A percentile compares a stretch with the other conserved stretches of the same genome.
These are phyloP conservation scores for Drosophila ezoana DNA, from an alignment of 2,888 invertebrate genomes.

Conservation along the genomic window DNA sequence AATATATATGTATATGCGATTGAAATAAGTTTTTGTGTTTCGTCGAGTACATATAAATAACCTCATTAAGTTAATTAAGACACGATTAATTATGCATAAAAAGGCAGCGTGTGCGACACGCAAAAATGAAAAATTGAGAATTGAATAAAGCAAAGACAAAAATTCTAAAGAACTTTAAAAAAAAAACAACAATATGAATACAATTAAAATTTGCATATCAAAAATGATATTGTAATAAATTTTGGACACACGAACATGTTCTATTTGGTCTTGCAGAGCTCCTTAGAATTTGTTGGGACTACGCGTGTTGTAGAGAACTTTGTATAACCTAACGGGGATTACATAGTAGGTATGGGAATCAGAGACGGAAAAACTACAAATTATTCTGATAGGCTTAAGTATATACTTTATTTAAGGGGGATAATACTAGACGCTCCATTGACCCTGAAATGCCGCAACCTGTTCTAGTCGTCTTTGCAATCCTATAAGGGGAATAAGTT, in stretches of 20 bases:
- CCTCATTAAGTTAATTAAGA: constrained; percentile 62
- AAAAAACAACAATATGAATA: constrained; percentile 6
- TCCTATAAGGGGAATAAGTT: constrained; percentile 1
- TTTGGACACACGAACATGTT: constrained; percentile 17
- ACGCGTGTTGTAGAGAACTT: constrained; percentile 15
- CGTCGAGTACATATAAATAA: constrained; percentile 63
- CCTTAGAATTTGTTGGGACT: background rate
- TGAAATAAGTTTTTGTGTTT: constrained; percentile 21
- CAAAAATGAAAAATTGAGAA: constrained; percentile 35
- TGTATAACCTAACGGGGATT: no score
- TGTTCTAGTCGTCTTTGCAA: background rate
- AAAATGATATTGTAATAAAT: constrained; percentile 29
- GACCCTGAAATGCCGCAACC: constrained; percentile 8
- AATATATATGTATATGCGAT: background rate
- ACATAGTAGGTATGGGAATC: no score
- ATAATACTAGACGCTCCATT: background rate
- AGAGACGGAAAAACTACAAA: no score
- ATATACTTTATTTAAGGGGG: constrained; percentile 7
- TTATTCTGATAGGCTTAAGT: background rate
- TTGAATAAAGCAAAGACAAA: background rate
- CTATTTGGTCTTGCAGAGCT: background rate
- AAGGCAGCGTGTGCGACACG: constrained; percentile 31
- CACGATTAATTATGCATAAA: constrained; percentile 49
- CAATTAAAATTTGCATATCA: constrained; percentile 35
- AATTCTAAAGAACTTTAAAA: background rate